A percentile compares a stretch with the other conserved stretches of the same genome.
These are phyloP conservation scores for Pectinophora gossypiella DNA, from an alignment of 1,140 invertebrate genomes.

Conservation along the genomic window DNA sequence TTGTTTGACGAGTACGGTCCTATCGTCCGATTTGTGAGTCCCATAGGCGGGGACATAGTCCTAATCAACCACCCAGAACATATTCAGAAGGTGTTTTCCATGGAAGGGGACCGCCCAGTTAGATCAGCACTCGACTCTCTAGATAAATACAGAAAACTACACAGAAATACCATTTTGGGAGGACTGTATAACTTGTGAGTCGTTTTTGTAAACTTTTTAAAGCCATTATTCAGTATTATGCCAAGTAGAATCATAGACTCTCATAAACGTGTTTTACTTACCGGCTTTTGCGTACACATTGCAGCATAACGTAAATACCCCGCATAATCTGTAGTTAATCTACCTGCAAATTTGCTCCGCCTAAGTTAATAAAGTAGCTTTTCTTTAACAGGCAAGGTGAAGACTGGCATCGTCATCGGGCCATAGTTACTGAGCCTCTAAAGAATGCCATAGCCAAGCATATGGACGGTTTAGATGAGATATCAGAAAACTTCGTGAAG, in stretches of 20 bases:
- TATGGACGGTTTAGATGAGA: constrained; percentile 36
- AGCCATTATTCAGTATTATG: too few relatives aligned
- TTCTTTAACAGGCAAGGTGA: constrained; percentile 68
- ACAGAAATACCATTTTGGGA: constrained; percentile 72
- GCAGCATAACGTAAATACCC: too few relatives aligned
- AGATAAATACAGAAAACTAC: constrained; percentile 77
- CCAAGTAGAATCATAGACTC: too few relatives aligned
- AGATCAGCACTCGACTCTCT: constrained; percentile 78
- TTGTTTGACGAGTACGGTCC: constrained; percentile 80
- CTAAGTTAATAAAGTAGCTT: constrained; percentile 25
- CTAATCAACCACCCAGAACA: constrained; percentile 78
- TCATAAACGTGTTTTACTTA: too few relatives aligned
- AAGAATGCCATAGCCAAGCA: constrained; percentile 51
- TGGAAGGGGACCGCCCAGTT: constrained; percentile 76
- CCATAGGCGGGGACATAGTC: constrained; percentile 77
- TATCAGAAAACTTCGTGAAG: constrained; percentile 65
- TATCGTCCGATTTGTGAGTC: constrained; percentile 78
- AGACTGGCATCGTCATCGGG: constrained; percentile 76
- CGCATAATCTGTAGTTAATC: too few relatives aligned
- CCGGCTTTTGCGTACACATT: too few relatives aligned
- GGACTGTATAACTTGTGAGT: constrained; percentile 78
- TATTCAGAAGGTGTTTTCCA: constrained; percentile 76
- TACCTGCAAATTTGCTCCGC: too few relatives aligned
- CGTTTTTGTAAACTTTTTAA: neutral
- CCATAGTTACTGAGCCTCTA: constrained; percentile 69